Percentiles rank a stretch among this genome's conserved stretches.
These are phyloP conservation scores for Thalassaphorura encarpata DNA, from an alignment of 1,140 invertebrate species.

Conservation along the genomic window DNA sequence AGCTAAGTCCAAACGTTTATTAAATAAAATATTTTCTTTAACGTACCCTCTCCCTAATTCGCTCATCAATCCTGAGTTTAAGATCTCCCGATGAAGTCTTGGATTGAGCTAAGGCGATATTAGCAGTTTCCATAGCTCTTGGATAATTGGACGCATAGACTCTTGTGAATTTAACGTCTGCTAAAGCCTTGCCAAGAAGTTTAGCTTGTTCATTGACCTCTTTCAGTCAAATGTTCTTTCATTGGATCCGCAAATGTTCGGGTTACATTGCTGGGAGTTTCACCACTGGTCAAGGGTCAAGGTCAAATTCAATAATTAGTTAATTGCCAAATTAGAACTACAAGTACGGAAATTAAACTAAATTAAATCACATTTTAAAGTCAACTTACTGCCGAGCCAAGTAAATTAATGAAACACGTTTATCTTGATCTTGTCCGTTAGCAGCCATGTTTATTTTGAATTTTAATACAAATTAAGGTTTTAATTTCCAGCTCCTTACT, in stretches of 20 bases:
- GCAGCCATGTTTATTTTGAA: no score
- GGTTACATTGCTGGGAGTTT: not conserved
- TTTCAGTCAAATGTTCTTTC: not conserved
- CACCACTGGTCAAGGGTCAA: not conserved
- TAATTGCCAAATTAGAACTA: not conserved
- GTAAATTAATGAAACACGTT: not conserved
- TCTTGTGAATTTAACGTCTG: slow-evolving; percentile 1
- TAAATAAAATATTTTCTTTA: not conserved
- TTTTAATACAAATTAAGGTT: no score
- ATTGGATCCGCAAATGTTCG: not conserved
- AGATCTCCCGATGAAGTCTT: not conserved
- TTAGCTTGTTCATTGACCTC: slow-evolving; percentile 1
- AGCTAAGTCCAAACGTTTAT: not conserved
- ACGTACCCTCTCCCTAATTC: not conserved
- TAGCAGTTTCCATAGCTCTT: slow-evolving; percentile 6
- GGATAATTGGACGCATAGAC: slow-evolving; percentile 8
- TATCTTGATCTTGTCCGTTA: not conserved
- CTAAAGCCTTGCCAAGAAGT: not conserved
- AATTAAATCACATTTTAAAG: not conserved
- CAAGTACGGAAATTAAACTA: not conserved
- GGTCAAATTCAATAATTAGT: not conserved
- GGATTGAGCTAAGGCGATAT: slow-evolving; percentile 10
- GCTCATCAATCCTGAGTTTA: not conserved
- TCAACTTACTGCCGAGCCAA: slow-evolving; percentile 3
- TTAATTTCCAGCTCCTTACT: no score